Evolutionary conservation across 2,113 vertebrate species (phyloP).

Genomic region (Herpetotheres cachinnans): DNA sequence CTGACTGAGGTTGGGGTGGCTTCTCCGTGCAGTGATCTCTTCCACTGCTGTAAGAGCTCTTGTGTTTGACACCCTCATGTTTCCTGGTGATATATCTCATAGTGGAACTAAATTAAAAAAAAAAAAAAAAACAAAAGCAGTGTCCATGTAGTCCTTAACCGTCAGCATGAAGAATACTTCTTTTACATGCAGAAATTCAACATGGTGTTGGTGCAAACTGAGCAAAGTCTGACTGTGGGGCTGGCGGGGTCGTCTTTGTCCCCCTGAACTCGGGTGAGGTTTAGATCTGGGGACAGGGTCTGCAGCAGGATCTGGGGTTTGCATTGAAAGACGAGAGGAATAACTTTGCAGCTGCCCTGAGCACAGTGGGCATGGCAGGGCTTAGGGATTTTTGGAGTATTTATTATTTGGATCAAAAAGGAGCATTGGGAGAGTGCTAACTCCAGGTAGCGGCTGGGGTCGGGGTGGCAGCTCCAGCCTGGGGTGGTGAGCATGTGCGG

Average conservation of each 20-base stretch:
- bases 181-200: not conserved
- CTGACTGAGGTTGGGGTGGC: not conserved
- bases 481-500: no score
- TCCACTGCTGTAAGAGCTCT: no score
- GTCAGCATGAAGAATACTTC: not conserved
- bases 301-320: not conserved
- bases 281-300: not conserved
- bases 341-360: not conserved
- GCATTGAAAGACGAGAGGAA: no score
- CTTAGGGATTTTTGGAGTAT: no score
- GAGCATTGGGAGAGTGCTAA: not conserved
- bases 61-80: not conserved
- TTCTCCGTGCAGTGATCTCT: not conserved
- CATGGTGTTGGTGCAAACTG: not conserved
- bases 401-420: not conserved
- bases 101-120: not conserved
- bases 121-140: no score
- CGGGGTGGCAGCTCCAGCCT: no score
- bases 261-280: not conserved
- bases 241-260: fast-evolving
- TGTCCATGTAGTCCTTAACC: not conserved
- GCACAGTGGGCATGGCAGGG: not conserved
- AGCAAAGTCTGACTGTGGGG: no score
- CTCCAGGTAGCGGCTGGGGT: no score
- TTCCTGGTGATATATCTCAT: not conserved